Conservation (phyloP, 2,888 invertebrate genomes). For the Drosophila testacea region DNA sequence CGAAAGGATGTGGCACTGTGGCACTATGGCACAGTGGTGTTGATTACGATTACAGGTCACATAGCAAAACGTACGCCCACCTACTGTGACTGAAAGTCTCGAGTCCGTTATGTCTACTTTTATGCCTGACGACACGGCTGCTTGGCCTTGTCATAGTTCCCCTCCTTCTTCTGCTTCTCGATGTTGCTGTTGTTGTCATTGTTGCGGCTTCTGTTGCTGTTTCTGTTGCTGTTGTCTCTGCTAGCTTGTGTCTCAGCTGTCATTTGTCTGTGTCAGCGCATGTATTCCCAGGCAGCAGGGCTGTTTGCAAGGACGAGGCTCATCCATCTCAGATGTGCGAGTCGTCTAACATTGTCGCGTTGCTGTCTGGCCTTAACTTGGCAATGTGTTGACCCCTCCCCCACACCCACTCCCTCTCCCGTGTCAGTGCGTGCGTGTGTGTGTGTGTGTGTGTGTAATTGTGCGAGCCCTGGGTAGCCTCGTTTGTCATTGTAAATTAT, state of each 20-base stretch:
- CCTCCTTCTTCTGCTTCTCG: not conserved
- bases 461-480: constrained; percentile 65
- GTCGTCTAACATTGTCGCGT: constrained; percentile 55
- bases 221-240: constrained; percentile 14
- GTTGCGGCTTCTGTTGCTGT: not conserved
- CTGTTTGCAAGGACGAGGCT: constrained; percentile 32
- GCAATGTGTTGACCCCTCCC: constrained; percentile 3
- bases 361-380: constrained; percentile 43
- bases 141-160: constrained; percentile 55
- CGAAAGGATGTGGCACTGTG: constrained; percentile 28
- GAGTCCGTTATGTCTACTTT: constrained; percentile 54
- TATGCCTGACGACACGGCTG: constrained; percentile 56
- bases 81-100: constrained; percentile 32
- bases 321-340: constrained; percentile 54
- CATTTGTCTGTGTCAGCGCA: constrained; percentile 73
- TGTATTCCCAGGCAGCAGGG: constrained; percentile 45
- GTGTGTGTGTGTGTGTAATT: constrained; percentile 63
- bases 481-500: constrained; percentile 80
- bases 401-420: not conserved
- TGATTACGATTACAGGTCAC: constrained; percentile 74
- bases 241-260: constrained; percentile 57
- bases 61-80: constrained; percentile 56
- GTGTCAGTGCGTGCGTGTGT: constrained; percentile 23
- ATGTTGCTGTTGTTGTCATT: constrained; percentile 2
- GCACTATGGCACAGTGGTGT: constrained; percentile 25